These are phyloP conservation scores for Cardinalis cardinalis DNA, from an alignment of 2,113 vertebrate genomes.

Conservation along the genomic window DNA sequence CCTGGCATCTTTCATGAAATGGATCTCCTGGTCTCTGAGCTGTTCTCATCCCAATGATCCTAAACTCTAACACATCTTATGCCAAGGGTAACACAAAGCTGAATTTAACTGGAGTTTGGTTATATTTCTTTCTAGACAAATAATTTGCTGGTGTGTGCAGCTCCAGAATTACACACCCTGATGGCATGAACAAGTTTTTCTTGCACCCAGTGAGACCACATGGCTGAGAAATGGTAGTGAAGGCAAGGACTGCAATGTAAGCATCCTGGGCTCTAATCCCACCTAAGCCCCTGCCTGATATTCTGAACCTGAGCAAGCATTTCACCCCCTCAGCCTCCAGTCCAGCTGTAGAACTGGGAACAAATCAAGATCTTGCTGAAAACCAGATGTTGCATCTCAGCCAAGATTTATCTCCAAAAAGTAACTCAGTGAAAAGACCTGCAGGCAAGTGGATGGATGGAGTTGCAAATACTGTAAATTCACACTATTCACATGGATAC, in stretches of 20 bases:
- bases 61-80: background rate
- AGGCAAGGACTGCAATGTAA: background rate
- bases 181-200: background rate
- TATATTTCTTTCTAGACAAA: constrained; percentile 23
- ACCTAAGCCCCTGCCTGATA: constrained; percentile 26
- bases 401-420: background rate
- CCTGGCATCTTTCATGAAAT: background rate
- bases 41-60: background rate
- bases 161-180: background rate
- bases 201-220: background rate
- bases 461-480: background rate
- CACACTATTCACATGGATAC: background rate
- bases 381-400: constrained; percentile 22
- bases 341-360: constrained; percentile 10
- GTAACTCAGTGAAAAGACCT: constrained; percentile 1
- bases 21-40: background rate
- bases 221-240: background rate
- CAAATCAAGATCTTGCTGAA: constrained; percentile 7
- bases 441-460: background rate
- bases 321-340: constrained; percentile 24
- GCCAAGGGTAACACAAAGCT: constrained; percentile 18
- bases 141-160: background rate
- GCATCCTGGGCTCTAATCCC: constrained; percentile 43
- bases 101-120: background rate
- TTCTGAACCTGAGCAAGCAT: constrained; percentile 33